A percentile compares a stretch with the other conserved stretches of the same genome.
Evolutionary conservation across 1,140 invertebrate genomes (phyloP).

Genomic region (Ostrea denselamellosa): DNA sequence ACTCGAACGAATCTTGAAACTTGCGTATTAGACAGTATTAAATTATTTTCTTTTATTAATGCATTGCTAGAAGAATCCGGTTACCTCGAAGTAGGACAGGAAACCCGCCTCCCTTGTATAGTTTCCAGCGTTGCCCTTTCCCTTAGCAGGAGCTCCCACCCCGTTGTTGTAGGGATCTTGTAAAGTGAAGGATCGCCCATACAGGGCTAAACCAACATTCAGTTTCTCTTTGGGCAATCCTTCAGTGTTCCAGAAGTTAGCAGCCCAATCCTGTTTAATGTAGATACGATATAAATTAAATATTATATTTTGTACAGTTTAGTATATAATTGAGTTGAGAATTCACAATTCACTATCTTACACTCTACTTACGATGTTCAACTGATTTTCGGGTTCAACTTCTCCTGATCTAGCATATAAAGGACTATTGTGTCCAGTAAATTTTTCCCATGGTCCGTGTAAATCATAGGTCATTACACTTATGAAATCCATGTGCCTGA

Average conservation of each 20-base stretch:
- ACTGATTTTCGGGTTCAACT: slow-evolving; percentile 46
- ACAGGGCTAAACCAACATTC: slow-evolving; percentile 92
- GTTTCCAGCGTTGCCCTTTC: slow-evolving; percentile 75
- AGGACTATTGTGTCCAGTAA: slow-evolving; percentile 69
- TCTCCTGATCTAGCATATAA: slow-evolving; percentile 67
- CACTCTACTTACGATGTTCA: slow-evolving; percentile 57
- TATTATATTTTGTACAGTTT: too few species aligned
- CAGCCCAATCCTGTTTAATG: slow-evolving; percentile 63
- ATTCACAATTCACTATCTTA: not conserved
- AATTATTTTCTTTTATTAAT: too few species aligned
- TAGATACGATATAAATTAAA: not conserved
- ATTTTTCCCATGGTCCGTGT: slow-evolving; percentile 68
- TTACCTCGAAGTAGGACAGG: slow-evolving; percentile 74
- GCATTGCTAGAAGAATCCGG: slow-evolving; percentile 78
- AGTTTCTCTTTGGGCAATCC: slow-evolving; percentile 97
- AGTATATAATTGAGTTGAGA: too few species aligned
- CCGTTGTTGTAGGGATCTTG: slow-evolving; percentile 40
- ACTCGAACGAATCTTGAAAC: too few species aligned
- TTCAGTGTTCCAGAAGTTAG: slow-evolving; percentile 64
- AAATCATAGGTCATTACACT: slow-evolving; percentile 88
- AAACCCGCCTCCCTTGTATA: slow-evolving; percentile 82
- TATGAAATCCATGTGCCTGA: slow-evolving; percentile 84
- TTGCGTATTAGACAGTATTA: too few species aligned
- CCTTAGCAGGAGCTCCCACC: slow-evolving; percentile 55
- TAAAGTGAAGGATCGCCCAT: slow-evolving; percentile 67